Percentiles rank a stretch among this genome's conserved stretches.
Conservation (phyloP, 2,113 vertebrate species). For the Paraplagusia blochii region DNA sequence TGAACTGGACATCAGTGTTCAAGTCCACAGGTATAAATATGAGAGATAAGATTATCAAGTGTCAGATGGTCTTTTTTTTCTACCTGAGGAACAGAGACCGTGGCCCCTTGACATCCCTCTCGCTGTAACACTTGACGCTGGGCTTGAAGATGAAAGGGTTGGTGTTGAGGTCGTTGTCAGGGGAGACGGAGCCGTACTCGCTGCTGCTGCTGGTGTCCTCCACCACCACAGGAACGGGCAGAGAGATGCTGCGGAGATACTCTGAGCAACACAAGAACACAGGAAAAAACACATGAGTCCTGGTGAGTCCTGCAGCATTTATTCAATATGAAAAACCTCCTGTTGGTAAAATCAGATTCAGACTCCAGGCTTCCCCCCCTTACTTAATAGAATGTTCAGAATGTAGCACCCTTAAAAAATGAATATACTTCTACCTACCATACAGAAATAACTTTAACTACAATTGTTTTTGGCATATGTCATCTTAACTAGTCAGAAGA, state of each 20-base stretch:
- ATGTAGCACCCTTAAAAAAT: too few species aligned
- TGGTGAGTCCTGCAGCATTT: background rate
- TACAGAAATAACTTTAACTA: too few species aligned
- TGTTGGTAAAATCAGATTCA: too few species aligned
- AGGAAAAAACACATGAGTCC: background rate
- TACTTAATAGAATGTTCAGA: too few species aligned
- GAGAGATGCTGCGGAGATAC: conserved; percentile 92
- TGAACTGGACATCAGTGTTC: too few species aligned
- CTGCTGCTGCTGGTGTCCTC: conserved; percentile 98
- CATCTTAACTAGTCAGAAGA: too few species aligned
- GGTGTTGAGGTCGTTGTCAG: conserved; percentile 90
- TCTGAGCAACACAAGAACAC: conserved; percentile 68
- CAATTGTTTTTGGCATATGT: too few species aligned
- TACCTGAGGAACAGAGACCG: conserved; percentile 92
- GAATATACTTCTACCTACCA: too few species aligned
- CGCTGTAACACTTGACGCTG: conserved; percentile 90
- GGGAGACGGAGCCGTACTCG: conserved; percentile 95
- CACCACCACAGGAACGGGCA: conserved; percentile 94
- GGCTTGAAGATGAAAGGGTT: conserved; percentile 95
- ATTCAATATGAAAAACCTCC: too few species aligned
- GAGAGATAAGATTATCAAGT: too few species aligned
- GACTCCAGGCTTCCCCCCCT: too few species aligned
- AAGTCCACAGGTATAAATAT: too few species aligned
- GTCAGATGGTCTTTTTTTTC: background rate
- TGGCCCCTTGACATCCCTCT: conserved; percentile 87